Base-by-base conservation (phyloP, 64 coral and sea anemone genomes). In the Astreopora myriophthalma region DNA sequence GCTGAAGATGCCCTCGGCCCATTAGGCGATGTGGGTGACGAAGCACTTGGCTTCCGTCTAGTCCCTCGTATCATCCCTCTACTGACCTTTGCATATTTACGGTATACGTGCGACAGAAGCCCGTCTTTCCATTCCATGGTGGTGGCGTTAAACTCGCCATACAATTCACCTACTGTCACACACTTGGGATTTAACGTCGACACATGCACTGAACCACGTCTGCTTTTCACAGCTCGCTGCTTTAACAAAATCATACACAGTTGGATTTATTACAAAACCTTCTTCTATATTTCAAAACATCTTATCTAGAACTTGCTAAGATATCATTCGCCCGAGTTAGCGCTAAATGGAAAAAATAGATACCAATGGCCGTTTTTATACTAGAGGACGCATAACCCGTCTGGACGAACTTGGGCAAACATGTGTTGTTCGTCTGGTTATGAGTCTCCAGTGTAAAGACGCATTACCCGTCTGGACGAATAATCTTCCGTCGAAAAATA, bases 101-200 rank as follows among this genome's bases (percentile, higher is more conserved):
- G 94, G 81, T 86, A 95, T 23, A 91, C 33, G 40, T 64, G 83
- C 1, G 96, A 95, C 31, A 98, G 61, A 22, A 95, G 37, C 8
- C 96, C 96, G 37, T 98, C 96, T 13, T 82, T 95, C 96, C 96
- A 98, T 70, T 98, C 96, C 39, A 95, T 89, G 6, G 96, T 98
- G 26, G 85, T 98, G 19, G 96, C 66, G 70, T 98, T 95, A 19
- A 98, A 90, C 20, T 95, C 94, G 0, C 96, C 96, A 89, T 98
- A 95, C 39, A 98, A 83, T 27, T 98, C 96, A 40, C 86, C 83
- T 10, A 98, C 61, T 32, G 90, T 98, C 20, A 98, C 89, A 65
- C 96, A 98, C 27, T 98, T 98, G 20, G 96, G 93, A 40, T 98
- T 98, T 1, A 98, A 48, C 3, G 80, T 89, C 6, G 96, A 89